These are phyloP conservation scores for Drosophila melanosoma DNA, from an alignment of 2,888 invertebrate genomes.

Conservation along the genomic window DNA sequence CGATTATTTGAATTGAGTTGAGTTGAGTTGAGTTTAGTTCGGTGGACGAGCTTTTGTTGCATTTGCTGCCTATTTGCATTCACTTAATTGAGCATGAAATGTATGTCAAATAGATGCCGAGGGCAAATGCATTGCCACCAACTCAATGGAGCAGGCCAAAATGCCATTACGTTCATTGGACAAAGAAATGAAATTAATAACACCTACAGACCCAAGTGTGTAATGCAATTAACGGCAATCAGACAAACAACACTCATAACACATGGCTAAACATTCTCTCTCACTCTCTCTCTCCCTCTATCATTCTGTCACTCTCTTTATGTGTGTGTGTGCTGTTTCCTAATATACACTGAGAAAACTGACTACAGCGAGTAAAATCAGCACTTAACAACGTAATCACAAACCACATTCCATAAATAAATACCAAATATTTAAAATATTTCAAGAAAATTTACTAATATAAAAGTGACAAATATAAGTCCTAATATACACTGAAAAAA, in stretches of 20 bases:
- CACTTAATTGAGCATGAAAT: conserved; percentile 56
- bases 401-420: background rate
- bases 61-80: conserved; percentile 42
- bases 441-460: no score
- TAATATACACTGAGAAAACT: background rate
- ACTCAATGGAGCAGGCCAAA: conserved; percentile 5
- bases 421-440: background rate
- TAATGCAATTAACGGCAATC: conserved; percentile 66
- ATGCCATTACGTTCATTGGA: conserved; percentile 31
- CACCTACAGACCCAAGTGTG: conserved; percentile 53
- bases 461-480: no score
- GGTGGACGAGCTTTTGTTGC: background rate
- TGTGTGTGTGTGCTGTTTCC: background rate
- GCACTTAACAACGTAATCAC: background rate
- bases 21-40: conserved; percentile 12
- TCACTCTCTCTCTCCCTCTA: background rate
- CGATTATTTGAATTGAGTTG: conserved; percentile 15
- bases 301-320: background rate
- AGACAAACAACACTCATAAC: conserved; percentile 32
- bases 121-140: background rate
- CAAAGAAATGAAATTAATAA: conserved; percentile 65
- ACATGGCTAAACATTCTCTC: background rate
- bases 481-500: background rate
- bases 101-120: conserved; percentile 33
- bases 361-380: background rate